Percentiles rank a stretch among this genome's conserved stretches.
phyloP scores from a whole-genome alignment of 37 sponge, comb jelly and placozoan genomes.

The Geodia barretti region DNA sequence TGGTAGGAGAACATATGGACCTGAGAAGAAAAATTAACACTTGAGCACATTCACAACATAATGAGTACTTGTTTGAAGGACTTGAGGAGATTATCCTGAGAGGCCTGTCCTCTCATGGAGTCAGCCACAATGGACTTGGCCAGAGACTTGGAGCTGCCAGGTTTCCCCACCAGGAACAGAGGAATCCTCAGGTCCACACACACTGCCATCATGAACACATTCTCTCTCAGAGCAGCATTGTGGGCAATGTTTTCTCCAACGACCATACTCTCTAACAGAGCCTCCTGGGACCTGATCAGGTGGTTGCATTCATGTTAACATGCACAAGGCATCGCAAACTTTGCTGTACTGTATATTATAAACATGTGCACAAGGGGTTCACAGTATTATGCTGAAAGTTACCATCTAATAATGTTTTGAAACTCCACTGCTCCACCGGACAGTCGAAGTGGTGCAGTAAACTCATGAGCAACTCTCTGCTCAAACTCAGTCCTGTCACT shows the following conservation, averaged over 20 bases:
- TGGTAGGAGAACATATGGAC: constrained; percentile 73
- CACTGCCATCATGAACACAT: constrained; percentile 97
- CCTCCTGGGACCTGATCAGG: constrained; percentile 65
- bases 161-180: constrained; percentile 94
- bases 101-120: constrained; percentile 73
- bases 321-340: no score
- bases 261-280: constrained; percentile 48
- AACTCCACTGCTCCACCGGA: constrained; percentile 52
- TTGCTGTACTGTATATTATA: no score
- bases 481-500: constrained; percentile 72
- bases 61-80: constrained; percentile 66
- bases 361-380: no score
- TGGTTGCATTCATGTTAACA: no score
- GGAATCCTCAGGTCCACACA: constrained; percentile 96
- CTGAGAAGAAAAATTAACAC: constrained; percentile 18
- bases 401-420: constrained; percentile 66
- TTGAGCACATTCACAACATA: no score
- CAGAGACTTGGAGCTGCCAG: constrained; percentile 94
- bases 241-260: constrained; percentile 68
- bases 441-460: constrained; percentile 39
- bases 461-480: constrained; percentile 18
- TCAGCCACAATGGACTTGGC: constrained; percentile 81
- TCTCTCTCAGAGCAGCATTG: constrained; percentile 93
- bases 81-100: constrained; percentile 6
- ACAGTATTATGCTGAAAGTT: no score